These are phyloP conservation scores for Zosterops borbonicus DNA, from an alignment of 2,113 vertebrate species.

Conservation along the genomic window DNA sequence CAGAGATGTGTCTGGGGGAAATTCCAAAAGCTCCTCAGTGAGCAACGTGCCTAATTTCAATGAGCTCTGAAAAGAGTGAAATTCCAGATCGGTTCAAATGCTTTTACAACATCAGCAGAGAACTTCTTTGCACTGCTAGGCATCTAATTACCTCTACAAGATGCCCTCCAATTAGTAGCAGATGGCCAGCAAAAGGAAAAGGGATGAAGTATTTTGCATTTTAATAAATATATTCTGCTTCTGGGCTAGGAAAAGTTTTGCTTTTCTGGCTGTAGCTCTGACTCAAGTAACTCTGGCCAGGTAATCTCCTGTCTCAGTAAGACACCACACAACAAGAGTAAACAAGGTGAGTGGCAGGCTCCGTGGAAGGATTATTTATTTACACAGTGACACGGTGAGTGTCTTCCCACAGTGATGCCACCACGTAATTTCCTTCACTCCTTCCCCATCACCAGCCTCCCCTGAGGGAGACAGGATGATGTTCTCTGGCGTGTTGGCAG, in stretches of 20 bases:
- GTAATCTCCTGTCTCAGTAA: not conserved
- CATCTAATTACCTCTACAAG: not conserved
- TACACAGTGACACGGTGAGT: not conserved
- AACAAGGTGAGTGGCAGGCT: not conserved
- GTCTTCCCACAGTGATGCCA: not conserved
- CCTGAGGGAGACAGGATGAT: not conserved
- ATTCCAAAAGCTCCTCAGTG: not conserved
- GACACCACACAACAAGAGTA: not conserved
- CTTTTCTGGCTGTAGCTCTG: not conserved
- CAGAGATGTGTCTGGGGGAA: not conserved
- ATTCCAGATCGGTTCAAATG: not conserved
- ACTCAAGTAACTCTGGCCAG: not conserved
- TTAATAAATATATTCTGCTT: not conserved
- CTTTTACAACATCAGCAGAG: not conserved
- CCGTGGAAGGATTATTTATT: not conserved
- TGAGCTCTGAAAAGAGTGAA: not conserved
- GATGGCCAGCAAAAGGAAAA: not conserved
- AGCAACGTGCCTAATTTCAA: not conserved
- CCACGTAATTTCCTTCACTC: not conserved
- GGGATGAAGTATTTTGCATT: not conserved
- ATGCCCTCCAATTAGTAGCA: not conserved
- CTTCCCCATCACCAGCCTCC: not conserved
- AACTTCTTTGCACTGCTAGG: not conserved
- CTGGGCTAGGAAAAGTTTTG: not conserved
- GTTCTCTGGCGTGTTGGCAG: not conserved